phyloP scores from a whole-genome alignment of 2,113 vertebrate species.

The Pyxicephalus adspersus region DNA sequence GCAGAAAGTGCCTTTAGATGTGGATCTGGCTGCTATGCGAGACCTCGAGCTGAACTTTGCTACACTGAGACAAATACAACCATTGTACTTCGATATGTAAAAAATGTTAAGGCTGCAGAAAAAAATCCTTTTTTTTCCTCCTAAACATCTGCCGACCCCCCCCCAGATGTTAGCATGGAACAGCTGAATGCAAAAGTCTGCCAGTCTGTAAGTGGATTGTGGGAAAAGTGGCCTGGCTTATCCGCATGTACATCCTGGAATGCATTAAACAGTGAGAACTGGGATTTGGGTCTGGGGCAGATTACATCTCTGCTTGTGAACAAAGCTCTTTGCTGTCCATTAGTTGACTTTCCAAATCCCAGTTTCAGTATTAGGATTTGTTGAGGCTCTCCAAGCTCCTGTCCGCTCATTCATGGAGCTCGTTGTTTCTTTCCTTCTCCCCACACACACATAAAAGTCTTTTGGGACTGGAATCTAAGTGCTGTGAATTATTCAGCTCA shows the following conservation, averaged over 20 bases:
- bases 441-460: background rate
- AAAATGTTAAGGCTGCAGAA: slow-evolving; percentile 41
- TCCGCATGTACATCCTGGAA: background rate
- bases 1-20: background rate
- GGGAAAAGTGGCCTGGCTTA: background rate
- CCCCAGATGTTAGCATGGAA: slow-evolving; percentile 10
- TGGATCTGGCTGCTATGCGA: slow-evolving; percentile 1
- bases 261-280: background rate
- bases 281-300: too few species aligned
- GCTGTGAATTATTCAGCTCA: slow-evolving; percentile 49
- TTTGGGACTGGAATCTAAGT: slow-evolving; percentile 27
- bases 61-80: slow-evolving; percentile 22
- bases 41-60: slow-evolving; percentile 44
- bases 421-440: too few species aligned
- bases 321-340: too few species aligned
- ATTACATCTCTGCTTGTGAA: too few species aligned
- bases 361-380: too few species aligned
- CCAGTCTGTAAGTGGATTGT: background rate
- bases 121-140: background rate
- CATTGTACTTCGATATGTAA: slow-evolving; percentile 46
- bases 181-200: slow-evolving; percentile 5
- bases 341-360: too few species aligned
- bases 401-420: too few species aligned
- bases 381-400: too few species aligned
- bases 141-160: slow-evolving; percentile 20